Base-by-base conservation (phyloP, 2,888 invertebrate species). In the Blomia tropicalis region DNA sequence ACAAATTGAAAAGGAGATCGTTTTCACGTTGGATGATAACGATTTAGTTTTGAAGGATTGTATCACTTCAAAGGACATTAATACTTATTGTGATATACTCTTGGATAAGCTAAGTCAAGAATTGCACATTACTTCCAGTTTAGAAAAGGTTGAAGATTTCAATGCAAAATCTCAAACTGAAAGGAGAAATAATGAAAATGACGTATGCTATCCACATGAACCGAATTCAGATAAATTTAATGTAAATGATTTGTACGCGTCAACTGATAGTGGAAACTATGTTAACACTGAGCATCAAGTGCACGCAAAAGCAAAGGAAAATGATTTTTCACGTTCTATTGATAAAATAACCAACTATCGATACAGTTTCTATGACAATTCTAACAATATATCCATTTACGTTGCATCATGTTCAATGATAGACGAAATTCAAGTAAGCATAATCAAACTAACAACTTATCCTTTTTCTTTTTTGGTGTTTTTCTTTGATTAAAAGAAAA, bases 331-430 rank as follows among this genome's bases (percentile, higher is more conserved):
- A 14, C n/a, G 7, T 29, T 3, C 25, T 30, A 27, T 56, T 23
- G 56, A 56, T 27, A 56, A 56, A 56, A 23, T 22, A 54, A 22
- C 54, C 5, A 54, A 54, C 25, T 29, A 56, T 56, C 56, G 56
- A 14, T 56, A 56, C 29, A 56, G 56, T 56, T 56, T 56, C 23
- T 56, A 56, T 7, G 56, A 56, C 19, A 56, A 56, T 25, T 56
- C 29, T 4, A 29, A 56, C 2, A 56, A 56, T 19, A 27, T 56
- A 30, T 2, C 56, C n/a, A 23, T 56, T 7, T 56, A 56, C 23
- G 14, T 56, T 56, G 56, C 27, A 19, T 27, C 25, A 29, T 56
- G 30, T 25, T 31, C 4, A 2, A 29, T 4, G 29, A 27, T 56
- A n/a, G 36, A 31, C 23, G 2, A 56, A 56, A 19, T 22, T 14